Evolutionary conservation across 2,888 invertebrate genomes (phyloP).

Genomic region (Tipula confusa): DNA sequence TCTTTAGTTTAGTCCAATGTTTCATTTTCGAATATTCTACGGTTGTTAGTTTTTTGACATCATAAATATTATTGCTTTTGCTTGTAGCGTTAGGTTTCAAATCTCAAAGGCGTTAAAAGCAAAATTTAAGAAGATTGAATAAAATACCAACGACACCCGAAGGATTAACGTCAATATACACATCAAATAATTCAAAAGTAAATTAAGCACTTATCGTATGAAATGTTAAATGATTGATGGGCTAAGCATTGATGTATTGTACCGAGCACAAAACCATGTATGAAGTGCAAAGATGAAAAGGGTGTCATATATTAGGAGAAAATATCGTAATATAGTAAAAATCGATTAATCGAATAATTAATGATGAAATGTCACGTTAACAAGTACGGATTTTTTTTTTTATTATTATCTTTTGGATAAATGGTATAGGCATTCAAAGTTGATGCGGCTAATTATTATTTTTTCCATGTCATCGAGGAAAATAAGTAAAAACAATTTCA

Average conservation of each 20-base stretch:
- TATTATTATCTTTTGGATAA: not conserved
- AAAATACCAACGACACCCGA: not conserved
- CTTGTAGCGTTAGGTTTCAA: not conserved
- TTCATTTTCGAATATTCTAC: too few species aligned
- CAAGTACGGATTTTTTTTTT: not conserved
- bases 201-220: not conserved
- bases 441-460: not conserved
- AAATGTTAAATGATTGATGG: not conserved
- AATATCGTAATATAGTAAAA: not conserved
- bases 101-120: not conserved
- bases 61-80: not conserved
- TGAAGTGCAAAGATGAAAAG: not conserved
- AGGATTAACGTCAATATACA: not conserved
- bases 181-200: not conserved
- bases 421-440: not conserved
- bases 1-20: too few species aligned
- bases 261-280: not conserved
- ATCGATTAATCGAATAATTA: conserved; percentile 20
- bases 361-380: not conserved
- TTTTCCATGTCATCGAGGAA: not conserved
- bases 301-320: not conserved
- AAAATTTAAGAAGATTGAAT: not conserved
- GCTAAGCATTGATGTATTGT: not conserved
- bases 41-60: too few species aligned
- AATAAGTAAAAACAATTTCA: not conserved